These are phyloP conservation scores for Isichthys henryi DNA, from an alignment of 2,113 vertebrate genomes.

Conservation along the genomic window DNA sequence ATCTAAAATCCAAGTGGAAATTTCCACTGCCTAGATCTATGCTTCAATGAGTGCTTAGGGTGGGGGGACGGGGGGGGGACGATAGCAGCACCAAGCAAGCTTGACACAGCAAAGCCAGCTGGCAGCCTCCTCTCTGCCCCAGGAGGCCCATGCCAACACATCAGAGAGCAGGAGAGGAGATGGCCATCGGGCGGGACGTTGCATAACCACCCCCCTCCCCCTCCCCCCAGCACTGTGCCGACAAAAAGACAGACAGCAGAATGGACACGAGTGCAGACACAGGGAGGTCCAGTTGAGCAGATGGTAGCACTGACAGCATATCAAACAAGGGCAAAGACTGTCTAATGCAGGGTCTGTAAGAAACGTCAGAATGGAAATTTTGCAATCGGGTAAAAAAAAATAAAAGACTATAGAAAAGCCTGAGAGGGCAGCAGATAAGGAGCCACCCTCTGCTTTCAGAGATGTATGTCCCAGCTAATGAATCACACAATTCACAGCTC, in stretches of 20 bases:
- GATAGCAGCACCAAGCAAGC: not conserved
- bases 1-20: slow-evolving; percentile 33
- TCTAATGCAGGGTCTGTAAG: not conserved
- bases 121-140: slow-evolving; percentile 28
- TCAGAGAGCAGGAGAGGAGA: slow-evolving; percentile 18
- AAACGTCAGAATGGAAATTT: not conserved
- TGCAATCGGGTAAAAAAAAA: not conserved
- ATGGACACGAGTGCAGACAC: not conserved
- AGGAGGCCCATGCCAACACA: slow-evolving; percentile 30
- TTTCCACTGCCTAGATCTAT: slow-evolving; percentile 29
- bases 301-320: not conserved
- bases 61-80: not conserved
- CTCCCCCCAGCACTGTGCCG: not conserved
- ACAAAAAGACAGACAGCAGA: not conserved
- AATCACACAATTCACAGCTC: not conserved
- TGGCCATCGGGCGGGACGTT: slow-evolving; percentile 18
- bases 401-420: not conserved
- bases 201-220: slow-evolving; percentile 9
- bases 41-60: slow-evolving; percentile 10
- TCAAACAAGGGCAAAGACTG: not conserved
- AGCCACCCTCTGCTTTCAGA: not conserved
- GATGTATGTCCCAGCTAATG: not conserved
- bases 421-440: not conserved
- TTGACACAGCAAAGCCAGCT: slow-evolving; percentile 28
- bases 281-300: not conserved